phyloP scores from a whole-genome alignment of 2,113 vertebrate species.

The human (Homo sapiens) region DNA sequence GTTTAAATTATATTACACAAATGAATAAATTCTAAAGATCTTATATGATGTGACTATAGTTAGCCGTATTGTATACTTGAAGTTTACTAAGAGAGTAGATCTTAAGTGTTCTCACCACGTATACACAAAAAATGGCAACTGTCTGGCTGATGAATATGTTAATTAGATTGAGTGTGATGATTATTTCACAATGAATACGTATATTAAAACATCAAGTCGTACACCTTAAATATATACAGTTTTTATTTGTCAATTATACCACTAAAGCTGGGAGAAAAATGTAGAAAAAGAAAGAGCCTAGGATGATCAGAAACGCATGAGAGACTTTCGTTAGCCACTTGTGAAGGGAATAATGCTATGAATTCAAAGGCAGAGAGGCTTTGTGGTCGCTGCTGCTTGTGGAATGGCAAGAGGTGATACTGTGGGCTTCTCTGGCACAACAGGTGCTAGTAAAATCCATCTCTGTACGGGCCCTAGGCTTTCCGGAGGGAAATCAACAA shows the following conservation, averaged over 20 bases:
- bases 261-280: not conserved
- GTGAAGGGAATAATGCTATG: not conserved
- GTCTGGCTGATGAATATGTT: not conserved
- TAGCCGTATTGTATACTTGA: not conserved
- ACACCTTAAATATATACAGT: not conserved
- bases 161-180: not conserved
- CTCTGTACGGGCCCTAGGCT: not conserved
- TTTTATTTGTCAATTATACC: not conserved
- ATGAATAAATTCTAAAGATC: not conserved
- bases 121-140: not conserved
- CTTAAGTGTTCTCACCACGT: not conserved
- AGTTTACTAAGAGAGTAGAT: not conserved
- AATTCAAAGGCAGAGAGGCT: not conserved
- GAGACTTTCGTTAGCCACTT: not conserved
- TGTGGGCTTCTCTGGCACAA: conserved; percentile 24
- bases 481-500: conserved; percentile 49
- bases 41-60: not conserved
- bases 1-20: not conserved
- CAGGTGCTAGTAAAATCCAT: conserved; percentile 52
- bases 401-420: not conserved
- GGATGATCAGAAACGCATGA: not conserved
- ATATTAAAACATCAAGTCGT: not conserved
- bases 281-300: not conserved
- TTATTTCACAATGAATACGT: not conserved
- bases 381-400: not conserved